Conservation (phyloP, 1,140 invertebrate genomes). For the Cherax quadricarinatus region DNA sequence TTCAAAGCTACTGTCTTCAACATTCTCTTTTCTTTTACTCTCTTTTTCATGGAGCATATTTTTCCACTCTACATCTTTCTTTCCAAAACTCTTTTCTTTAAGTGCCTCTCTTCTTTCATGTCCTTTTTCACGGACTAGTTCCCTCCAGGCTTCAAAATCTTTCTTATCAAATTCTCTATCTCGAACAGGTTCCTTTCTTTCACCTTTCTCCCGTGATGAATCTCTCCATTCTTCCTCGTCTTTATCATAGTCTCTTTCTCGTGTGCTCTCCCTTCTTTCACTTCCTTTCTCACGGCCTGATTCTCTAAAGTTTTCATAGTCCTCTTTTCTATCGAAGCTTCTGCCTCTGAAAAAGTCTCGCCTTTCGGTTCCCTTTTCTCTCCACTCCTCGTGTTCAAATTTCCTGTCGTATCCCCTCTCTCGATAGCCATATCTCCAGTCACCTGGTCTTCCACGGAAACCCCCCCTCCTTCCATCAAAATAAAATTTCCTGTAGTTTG, state of each 20-base stretch:
- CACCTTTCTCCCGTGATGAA: neutral
- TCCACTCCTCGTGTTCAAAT: conserved; percentile 1
- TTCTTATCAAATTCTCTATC: neutral
- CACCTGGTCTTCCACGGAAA: neutral
- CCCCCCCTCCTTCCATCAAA: neutral
- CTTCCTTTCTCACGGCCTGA: neutral
- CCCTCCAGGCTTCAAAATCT: conserved; percentile 22
- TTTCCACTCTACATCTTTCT: neutral
- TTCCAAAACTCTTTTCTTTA: neutral
- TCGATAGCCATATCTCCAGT: conserved; percentile 11
- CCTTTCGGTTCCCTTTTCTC: conserved; percentile 22
- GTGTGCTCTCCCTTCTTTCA: neutral
- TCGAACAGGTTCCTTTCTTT: neutral
- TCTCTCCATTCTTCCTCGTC: conserved; percentile 1
- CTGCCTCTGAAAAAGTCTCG: neutral
- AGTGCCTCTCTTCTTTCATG: neutral
- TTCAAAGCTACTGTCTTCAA: neutral
- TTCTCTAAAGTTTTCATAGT: conserved; percentile 11
- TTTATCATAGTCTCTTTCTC: neutral
- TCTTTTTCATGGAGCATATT: conserved; percentile 29
- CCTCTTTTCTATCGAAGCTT: neutral
- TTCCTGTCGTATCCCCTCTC: conserved; percentile 22
- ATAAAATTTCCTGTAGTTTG: neutral
- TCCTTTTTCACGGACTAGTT: neutral
- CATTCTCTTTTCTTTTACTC: neutral